Percentiles rank a stretch among this genome's conserved stretches.
phyloP scores from a whole-genome alignment of 2,797 vertebrate genomes.

The Hirundo rustica region DNA sequence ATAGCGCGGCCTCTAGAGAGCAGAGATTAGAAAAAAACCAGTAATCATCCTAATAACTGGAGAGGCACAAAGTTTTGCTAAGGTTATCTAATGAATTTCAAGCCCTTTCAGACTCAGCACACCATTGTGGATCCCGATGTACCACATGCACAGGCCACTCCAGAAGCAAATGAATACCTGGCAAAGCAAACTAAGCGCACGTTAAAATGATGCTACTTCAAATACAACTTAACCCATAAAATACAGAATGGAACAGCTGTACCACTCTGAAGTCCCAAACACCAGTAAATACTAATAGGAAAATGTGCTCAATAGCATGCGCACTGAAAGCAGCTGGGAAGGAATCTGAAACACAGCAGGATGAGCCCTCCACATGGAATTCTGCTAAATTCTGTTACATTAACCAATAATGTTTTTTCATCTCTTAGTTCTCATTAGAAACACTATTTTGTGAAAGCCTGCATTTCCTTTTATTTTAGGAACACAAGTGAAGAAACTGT shows the following conservation, averaged over 20 bases:
- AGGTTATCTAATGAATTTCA: neutral
- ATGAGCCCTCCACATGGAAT: neutral
- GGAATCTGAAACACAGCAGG: neutral
- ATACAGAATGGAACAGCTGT: neutral
- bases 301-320: neutral
- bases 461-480: neutral
- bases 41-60: conserved; percentile 7
- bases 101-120: neutral
- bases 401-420: neutral
- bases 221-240: neutral
- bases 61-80: neutral
- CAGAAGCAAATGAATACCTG: neutral
- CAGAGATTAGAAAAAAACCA: neutral
- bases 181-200: neutral
- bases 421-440: neutral
- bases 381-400: neutral
- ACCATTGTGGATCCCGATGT: neutral
- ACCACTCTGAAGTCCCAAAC: neutral
- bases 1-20: neutral
- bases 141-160: neutral
- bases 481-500: neutral
- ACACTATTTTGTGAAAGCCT: neutral
- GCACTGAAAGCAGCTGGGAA: neutral
- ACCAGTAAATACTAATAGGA: neutral
- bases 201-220: neutral